A percentile compares a stretch with the other conserved stretches of the same genome.
phyloP scores from a whole-genome alignment of 2,113 vertebrate genomes.

The Gobio gobio region DNA sequence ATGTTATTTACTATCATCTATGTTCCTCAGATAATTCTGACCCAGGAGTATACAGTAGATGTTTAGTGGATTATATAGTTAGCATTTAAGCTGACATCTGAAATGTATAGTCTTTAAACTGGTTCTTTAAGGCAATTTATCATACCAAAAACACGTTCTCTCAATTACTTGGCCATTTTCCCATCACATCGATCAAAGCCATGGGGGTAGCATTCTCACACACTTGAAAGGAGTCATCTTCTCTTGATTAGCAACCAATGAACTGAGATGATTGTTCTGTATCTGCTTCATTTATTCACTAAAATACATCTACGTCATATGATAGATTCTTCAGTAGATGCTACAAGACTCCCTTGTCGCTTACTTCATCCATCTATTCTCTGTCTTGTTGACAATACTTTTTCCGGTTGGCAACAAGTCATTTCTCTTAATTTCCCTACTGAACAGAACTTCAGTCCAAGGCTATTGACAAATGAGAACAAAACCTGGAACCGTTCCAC shows the following conservation, averaged over 20 bases:
- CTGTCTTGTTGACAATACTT: constrained; percentile 9
- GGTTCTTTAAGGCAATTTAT: background rate
- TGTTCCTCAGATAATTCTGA: constrained; percentile 14
- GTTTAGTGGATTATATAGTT: background rate
- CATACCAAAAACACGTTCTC: background rate
- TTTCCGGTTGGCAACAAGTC: constrained; percentile 33
- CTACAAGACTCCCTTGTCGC: background rate
- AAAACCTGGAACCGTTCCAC: constrained; percentile 60
- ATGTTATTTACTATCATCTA: constrained; percentile 18
- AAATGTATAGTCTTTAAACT: background rate
- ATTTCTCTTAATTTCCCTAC: constrained; percentile 30
- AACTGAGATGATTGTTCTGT: constrained; percentile 15
- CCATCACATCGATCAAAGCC: background rate
- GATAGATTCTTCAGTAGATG: constrained; percentile 11
- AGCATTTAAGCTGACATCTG: constrained; percentile 10
- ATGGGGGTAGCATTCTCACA: constrained; percentile 6
- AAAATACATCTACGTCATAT: constrained; percentile 13
- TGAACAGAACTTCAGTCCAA: constrained; percentile 46
- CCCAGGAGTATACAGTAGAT: background rate
- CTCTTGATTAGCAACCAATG: constrained; percentile 11
- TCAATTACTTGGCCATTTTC: background rate
- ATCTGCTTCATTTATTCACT: constrained; percentile 23
- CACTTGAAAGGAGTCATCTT: constrained; percentile 6
- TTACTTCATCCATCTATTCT: constrained; percentile 15
- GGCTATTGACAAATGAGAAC: constrained; percentile 54